Evolutionary conservation across 2,113 vertebrate genomes (phyloP).

Genomic region (Cyprinodon tularosa): DNA sequence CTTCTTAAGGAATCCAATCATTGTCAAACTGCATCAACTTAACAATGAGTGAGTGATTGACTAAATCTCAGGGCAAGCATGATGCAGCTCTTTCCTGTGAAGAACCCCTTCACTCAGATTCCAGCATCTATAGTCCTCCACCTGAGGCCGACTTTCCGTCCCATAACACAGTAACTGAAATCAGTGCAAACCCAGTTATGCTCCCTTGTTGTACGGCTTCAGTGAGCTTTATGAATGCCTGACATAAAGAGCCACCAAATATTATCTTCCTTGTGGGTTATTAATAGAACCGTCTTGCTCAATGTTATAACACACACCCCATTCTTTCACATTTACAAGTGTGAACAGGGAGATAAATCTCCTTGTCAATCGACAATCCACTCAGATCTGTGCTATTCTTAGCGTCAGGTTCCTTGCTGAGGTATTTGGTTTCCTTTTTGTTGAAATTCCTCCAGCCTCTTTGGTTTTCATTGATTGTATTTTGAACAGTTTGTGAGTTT

Average conservation of each 20-base stretch:
- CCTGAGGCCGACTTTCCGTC: not conserved
- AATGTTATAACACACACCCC: constrained; percentile 7
- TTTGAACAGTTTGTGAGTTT: not conserved
- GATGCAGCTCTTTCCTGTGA: not conserved
- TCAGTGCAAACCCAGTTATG: not conserved
- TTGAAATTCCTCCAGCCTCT: not conserved
- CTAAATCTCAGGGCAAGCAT: not conserved
- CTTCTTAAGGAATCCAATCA: constrained; percentile 13
- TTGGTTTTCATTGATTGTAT: not conserved
- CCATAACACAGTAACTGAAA: not conserved
- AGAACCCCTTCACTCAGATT: not conserved
- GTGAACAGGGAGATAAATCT: not conserved
- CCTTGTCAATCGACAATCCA: not conserved
- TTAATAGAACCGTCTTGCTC: constrained; percentile 26
- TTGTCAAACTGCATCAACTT: constrained; percentile 4
- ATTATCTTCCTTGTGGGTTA: constrained; percentile 14
- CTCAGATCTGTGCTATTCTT: constrained; percentile 39
- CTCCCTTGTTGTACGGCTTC: constrained; percentile 8
- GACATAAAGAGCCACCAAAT: constrained; percentile 18
- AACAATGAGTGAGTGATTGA: not conserved
- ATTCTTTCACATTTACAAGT: constrained; percentile 25
- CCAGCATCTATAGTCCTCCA: not conserved
- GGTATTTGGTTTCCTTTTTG: constrained; percentile 8
- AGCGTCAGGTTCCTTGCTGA: constrained; percentile 20
- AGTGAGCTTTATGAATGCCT: constrained; percentile 21